These are phyloP conservation scores for Rhinoptilus africanus DNA, from an alignment of 2,113 vertebrate species.

Conservation along the genomic window DNA sequence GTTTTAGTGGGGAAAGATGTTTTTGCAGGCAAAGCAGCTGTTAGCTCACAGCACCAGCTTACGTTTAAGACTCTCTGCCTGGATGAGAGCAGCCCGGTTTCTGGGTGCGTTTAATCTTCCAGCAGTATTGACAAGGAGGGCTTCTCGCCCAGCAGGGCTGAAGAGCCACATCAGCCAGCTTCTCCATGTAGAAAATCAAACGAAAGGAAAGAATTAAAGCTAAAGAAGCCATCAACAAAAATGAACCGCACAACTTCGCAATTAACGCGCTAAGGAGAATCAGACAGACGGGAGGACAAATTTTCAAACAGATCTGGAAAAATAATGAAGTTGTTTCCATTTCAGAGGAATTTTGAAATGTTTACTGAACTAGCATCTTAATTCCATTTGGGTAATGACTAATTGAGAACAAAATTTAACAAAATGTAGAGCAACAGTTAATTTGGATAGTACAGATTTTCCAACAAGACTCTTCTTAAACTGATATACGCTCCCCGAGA, in stretches of 20 bases:
- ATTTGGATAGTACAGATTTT: neutral
- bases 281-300: rapidly evolving
- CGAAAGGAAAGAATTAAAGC: neutral
- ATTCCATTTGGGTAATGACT: neutral
- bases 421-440: neutral
- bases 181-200: neutral
- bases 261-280: neutral
- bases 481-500: rapidly evolving
- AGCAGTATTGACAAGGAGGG: neutral
- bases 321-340: neutral
- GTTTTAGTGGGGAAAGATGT: neutral
- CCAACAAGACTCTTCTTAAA: neutral
- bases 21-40: conserved; percentile 3
- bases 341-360: neutral
- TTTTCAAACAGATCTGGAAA: neutral
- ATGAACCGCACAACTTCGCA: neutral
- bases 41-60: neutral
- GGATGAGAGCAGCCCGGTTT: neutral
- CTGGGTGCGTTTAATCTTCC: neutral
- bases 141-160: neutral
- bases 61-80: neutral
- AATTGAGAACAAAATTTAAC: neutral
- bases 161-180: neutral
- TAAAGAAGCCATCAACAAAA: neutral
- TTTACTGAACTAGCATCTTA: neutral